These are phyloP conservation scores for Eupeodes latifasciatus DNA, from an alignment of 2,888 invertebrate genomes.

Conservation along the genomic window DNA sequence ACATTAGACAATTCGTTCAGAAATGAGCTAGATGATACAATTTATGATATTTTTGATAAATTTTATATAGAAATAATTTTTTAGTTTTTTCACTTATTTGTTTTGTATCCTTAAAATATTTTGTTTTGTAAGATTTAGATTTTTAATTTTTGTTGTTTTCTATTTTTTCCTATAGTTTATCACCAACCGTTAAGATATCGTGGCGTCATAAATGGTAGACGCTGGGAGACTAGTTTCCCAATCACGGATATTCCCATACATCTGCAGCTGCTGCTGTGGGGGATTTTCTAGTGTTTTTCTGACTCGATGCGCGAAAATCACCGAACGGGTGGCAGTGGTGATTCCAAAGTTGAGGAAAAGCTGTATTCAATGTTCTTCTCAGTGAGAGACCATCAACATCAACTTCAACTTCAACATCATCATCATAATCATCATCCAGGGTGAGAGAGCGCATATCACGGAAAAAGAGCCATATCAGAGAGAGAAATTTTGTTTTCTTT, in stretches of 20 bases:
- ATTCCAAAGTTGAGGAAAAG: conserved; percentile 62
- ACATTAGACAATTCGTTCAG: not conserved
- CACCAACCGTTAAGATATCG: conserved; percentile 77
- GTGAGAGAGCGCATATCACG: conserved; percentile 55
- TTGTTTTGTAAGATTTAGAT: not conserved
- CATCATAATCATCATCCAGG: conserved; percentile 39
- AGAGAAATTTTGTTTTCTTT: not conserved
- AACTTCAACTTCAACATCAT: too few species aligned
- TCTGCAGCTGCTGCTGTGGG: conserved; percentile 68
- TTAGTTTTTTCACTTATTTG: conserved; percentile 10
- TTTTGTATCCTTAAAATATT: conserved; percentile 44
- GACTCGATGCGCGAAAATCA: conserved; percentile 67
- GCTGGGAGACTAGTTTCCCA: conserved; percentile 79
- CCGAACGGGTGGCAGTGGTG: conserved; percentile 53
- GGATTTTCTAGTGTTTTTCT: conserved; percentile 57
- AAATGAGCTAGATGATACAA: not conserved
- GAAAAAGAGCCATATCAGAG: not conserved
- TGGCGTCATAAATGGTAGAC: conserved; percentile 79
- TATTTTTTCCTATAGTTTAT: conserved; percentile 54
- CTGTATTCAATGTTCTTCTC: conserved; percentile 45
- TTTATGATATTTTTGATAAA: too few species aligned
- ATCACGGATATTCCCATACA: conserved; percentile 78
- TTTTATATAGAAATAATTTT: not conserved
- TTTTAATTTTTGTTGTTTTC: conserved; percentile 1
- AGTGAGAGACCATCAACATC: conserved; percentile 15